Base-by-base conservation (phyloP, 1,140 invertebrate species). In the Drosophila biarmipes region DNA sequence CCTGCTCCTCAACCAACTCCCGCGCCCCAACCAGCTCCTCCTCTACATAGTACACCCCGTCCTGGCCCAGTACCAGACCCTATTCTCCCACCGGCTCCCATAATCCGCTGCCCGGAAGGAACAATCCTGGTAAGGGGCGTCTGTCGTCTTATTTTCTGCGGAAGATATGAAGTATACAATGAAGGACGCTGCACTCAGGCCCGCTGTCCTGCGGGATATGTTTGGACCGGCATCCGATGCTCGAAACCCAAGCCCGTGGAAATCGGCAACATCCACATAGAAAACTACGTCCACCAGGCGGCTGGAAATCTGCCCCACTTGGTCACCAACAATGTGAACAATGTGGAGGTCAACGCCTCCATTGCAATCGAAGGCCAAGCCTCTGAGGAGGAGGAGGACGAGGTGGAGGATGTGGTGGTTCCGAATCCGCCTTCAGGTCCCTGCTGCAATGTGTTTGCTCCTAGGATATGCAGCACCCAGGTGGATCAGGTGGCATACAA, bases 191-290 rank as follows among this genome's bases (percentile, higher is more conserved):
- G 90, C 51, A 52, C 73, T 2, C 34, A 66, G 14, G 38, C 56
- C 0, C 59, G 38, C 10, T 91, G 90, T 38, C 90, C 90, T 2
- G 10, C 42, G 0, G 79, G 85, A 38, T 84, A 73, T 2, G 34
- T 48, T n/a, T 91, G 90, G 90, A 78, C 53, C 2, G 85, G 69
- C 1, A 43, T 57, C n/a, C 75, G 42, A 7, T 91, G 90, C 37
- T 69, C 51, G 4, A 12, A 27, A 0, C 69, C 71, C 0, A 15
- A 74, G 14, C 66, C 72, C 3, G 55, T 45, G 6, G 56, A 72
- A 6, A 12, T 84, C 0, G 40, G 31, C 14, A 46, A 61, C 8
- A 66, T 82, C 45, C 58, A 85, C n/a, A 21, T 91, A 0, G 49
- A 82, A n/a, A 62, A 29, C 42, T 78, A 48, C 2, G 51, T 78